These are phyloP conservation scores for Anguilla megastoma DNA, from an alignment of 2,797 vertebrate species.

Conservation along the genomic window DNA sequence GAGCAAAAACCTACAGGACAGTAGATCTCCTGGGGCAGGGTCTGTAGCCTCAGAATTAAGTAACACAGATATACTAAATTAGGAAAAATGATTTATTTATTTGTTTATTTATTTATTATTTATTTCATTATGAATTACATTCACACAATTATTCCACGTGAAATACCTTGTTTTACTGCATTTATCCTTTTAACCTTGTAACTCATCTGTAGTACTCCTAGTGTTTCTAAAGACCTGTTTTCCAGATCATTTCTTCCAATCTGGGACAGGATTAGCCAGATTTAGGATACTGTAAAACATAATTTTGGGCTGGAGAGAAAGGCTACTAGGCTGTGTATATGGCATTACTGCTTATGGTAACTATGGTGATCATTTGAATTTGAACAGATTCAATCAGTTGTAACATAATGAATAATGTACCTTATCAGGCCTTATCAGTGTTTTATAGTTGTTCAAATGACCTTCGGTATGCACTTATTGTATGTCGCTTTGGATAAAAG, in stretches of 20 bases:
- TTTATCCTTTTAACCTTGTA: slow-evolving; percentile 33
- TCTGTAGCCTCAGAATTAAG: not conserved
- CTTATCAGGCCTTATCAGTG: no score
- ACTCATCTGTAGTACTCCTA: not conserved
- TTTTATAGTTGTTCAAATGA: no score
- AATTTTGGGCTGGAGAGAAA: not conserved
- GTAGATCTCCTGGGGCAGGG: no score
- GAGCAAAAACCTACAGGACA: no score
- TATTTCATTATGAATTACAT: slow-evolving; percentile 31
- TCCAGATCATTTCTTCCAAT: slow-evolving; percentile 6
- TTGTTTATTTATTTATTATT: slow-evolving; percentile 32
- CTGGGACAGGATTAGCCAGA: not conserved
- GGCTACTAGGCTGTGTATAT: not conserved
- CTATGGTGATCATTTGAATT: no score
- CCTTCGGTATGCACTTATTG: no score
- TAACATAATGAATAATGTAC: no score
- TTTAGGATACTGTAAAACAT: not conserved
- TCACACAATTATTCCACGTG: slow-evolving; percentile 47
- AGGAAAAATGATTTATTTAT: slow-evolving; percentile 39
- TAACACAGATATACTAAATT: not conserved
- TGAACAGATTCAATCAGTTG: no score
- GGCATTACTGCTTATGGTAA: not conserved
- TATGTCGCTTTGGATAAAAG: no score
- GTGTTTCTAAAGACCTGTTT: not conserved
- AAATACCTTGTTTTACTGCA: slow-evolving; percentile 43